Conservation (phyloP, 2,888 invertebrate genomes). For the Hylaea fasciaria region DNA sequence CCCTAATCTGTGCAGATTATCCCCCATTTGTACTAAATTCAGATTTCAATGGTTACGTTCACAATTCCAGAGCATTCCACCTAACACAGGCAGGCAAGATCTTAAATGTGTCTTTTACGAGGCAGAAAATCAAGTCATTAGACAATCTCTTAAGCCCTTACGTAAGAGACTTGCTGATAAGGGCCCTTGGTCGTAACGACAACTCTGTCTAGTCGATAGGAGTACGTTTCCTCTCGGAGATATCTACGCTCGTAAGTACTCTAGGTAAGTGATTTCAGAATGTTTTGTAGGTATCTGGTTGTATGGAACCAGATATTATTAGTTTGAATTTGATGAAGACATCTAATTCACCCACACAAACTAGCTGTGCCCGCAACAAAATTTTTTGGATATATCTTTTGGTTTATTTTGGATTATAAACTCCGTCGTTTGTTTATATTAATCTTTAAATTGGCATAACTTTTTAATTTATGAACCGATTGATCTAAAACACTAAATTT, state of each 20-base stretch:
- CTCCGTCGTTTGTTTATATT: too few relatives aligned
- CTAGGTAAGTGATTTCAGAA: constrained; percentile 15
- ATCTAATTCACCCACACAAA: too few relatives aligned
- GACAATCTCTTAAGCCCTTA: constrained; percentile 63
- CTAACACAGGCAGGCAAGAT: constrained; percentile 35
- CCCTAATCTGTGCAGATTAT: too few relatives aligned
- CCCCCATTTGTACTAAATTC: neutral
- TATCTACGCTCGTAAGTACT: constrained; percentile 32
- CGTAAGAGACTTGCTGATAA: constrained; percentile 71
- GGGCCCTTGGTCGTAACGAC: constrained; percentile 68
- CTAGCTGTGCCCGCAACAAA: too few relatives aligned
- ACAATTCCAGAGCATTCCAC: constrained; percentile 27
- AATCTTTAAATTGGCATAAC: too few relatives aligned
- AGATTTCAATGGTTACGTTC: constrained; percentile 9
- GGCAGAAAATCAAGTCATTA: constrained; percentile 74
- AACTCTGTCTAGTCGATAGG: constrained; percentile 64
- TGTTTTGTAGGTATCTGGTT: too few relatives aligned
- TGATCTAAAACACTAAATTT: too few relatives aligned
- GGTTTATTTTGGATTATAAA: too few relatives aligned
- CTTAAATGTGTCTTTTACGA: constrained; percentile 57
- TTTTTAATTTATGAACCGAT: too few relatives aligned
- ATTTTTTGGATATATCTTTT: too few relatives aligned
- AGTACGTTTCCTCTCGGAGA: constrained; percentile 52
- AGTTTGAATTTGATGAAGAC: too few relatives aligned
- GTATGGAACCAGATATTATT: too few relatives aligned